Conservation (phyloP, 1,140 invertebrate species). For the Gonatopus flavifemur region DNA sequence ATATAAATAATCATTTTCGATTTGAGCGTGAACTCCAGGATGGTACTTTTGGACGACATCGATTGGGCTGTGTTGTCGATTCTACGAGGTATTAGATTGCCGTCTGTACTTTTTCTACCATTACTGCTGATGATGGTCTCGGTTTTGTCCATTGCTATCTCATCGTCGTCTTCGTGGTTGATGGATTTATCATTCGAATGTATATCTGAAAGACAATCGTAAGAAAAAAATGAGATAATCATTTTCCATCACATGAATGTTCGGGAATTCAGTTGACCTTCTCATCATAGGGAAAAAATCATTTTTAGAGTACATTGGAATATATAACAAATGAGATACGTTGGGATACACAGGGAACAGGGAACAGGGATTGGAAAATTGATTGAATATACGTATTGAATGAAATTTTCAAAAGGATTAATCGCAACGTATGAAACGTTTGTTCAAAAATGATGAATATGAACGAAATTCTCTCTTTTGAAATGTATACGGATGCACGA, state of each 20-base stretch:
- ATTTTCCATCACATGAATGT: neutral
- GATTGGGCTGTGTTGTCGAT: constrained; percentile 52
- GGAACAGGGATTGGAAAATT: too few relatives aligned
- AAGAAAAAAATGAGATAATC: neutral
- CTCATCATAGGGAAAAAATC: too few relatives aligned
- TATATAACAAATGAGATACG: too few relatives aligned
- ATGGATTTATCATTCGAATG: constrained; percentile 10
- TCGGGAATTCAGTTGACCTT: neutral
- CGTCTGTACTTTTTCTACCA: constrained; percentile 17
- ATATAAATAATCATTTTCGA: constrained; percentile 21
- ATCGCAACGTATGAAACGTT: too few relatives aligned
- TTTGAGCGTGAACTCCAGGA: constrained; percentile 9
- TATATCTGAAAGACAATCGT: constrained; percentile 19
- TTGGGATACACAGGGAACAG: too few relatives aligned
- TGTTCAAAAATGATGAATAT: too few relatives aligned
- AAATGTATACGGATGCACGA: too few relatives aligned
- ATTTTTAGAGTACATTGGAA: too few relatives aligned
- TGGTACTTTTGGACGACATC: constrained; percentile 44
- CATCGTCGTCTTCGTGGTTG: constrained; percentile 14
- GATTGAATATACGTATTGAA: too few relatives aligned
- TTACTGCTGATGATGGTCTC: constrained; percentile 22
- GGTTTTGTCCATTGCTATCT: constrained; percentile 1
- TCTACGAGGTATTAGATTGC: constrained; percentile 28
- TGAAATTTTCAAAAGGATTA: too few relatives aligned
- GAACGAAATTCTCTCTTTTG: too few relatives aligned